Percentiles rank a stretch among this genome's conserved stretches.
These are phyloP conservation scores for Epizoanthus ramosus DNA, from an alignment of 92 coral and sea anemone genomes.

Conservation along the genomic window DNA sequence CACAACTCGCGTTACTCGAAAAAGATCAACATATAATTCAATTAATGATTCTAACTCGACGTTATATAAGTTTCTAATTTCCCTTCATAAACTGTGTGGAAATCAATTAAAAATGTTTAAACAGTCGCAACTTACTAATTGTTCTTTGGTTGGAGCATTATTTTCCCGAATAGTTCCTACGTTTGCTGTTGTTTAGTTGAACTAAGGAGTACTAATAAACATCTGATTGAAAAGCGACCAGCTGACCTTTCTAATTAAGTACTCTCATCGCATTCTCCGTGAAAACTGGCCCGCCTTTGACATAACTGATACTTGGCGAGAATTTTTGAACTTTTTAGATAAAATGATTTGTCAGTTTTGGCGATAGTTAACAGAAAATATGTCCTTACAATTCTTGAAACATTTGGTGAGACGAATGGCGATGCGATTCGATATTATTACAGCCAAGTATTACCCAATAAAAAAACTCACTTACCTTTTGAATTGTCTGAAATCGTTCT, in stretches of 20 bases:
- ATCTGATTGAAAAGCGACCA: not conserved
- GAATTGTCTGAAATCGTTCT: not conserved
- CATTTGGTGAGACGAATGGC: not conserved
- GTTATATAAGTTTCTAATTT: too few relatives aligned
- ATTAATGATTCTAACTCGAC: not conserved
- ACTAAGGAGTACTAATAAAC: not conserved
- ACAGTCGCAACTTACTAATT: not conserved
- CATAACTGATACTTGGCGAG: not conserved
- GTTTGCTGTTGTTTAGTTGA: not conserved
- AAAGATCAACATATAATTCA: slow-evolving; percentile 17
- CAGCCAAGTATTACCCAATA: not conserved
- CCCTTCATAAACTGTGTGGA: not conserved
- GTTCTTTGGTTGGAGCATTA: not conserved
- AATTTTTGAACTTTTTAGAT: not conserved
- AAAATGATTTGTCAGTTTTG: not conserved
- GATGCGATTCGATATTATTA: not conserved
- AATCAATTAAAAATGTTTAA: not conserved
- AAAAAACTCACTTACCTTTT: slow-evolving; percentile 8
- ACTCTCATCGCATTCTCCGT: not conserved
- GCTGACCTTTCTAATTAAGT: slow-evolving; percentile 34
- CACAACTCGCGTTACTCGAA: not conserved
- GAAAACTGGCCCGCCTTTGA: not conserved
- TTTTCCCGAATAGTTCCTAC: too few relatives aligned
- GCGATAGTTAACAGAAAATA: not conserved
- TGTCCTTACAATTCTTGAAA: not conserved